phyloP scores from a whole-genome alignment of 1,140 invertebrate species.

The Plectrocnemia conspersa region DNA sequence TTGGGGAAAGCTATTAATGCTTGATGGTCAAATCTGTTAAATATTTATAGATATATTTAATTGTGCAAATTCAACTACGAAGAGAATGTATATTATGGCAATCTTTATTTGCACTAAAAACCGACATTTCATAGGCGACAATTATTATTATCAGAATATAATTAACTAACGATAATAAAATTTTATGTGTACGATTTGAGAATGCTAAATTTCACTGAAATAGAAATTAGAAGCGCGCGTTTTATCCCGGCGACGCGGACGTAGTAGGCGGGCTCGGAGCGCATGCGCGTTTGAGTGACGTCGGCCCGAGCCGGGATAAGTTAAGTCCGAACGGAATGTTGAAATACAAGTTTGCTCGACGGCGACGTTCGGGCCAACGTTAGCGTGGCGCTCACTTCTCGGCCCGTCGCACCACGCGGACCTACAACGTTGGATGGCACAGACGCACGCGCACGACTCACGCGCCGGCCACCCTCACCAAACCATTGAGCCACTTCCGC shows the following conservation, averaged over 20 bases:
- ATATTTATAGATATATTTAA: too few species aligned
- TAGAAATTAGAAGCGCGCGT: too few species aligned
- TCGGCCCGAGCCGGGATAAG: slow-evolving; percentile 15
- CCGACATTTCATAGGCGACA: too few species aligned
- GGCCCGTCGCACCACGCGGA: neutral
- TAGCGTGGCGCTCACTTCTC: slow-evolving; percentile 2
- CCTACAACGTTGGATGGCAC: neutral
- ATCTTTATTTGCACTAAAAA: too few species aligned
- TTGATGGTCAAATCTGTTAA: too few species aligned
- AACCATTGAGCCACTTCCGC: neutral
- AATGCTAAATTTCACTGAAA: too few species aligned
- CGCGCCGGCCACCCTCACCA: neutral
- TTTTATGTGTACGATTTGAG: too few species aligned
- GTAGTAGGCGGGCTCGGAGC: neutral
- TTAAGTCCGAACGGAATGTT: slow-evolving; percentile 34
- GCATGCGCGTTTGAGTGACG: slow-evolving; percentile 29
- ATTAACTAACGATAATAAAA: too few species aligned
- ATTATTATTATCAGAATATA: too few species aligned
- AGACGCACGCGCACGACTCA: neutral
- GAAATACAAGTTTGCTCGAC: slow-evolving; percentile 35
- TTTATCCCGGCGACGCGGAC: neutral
- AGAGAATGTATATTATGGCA: too few species aligned
- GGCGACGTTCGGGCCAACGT: slow-evolving; percentile 14
- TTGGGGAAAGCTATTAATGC: too few species aligned
- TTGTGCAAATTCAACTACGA: too few species aligned